Conservation (phyloP, 2,888 invertebrate genomes). For the Eucriotettix oculatus region DNA sequence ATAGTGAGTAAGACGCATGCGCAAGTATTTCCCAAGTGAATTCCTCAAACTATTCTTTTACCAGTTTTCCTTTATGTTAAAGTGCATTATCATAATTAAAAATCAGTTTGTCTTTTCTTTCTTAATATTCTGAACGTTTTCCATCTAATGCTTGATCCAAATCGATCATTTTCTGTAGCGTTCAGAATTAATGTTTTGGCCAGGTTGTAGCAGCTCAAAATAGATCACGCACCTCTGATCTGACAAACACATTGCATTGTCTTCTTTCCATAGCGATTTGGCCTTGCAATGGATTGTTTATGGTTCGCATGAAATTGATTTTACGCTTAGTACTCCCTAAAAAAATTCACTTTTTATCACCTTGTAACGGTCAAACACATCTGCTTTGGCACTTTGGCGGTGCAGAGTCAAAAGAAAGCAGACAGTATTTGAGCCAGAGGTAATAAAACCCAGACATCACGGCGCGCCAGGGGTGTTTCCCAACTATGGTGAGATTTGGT, state of each 20-base stretch:
- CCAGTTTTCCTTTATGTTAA: conserved; percentile 1
- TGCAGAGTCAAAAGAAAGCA: too few relatives aligned
- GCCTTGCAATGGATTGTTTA: neutral
- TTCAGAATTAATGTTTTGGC: conserved; percentile 1
- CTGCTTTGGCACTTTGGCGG: too few relatives aligned
- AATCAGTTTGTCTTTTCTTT: conserved; percentile 1
- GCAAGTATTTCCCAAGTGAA: neutral
- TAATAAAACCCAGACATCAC: too few relatives aligned
- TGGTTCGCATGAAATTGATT: conserved; percentile 1
- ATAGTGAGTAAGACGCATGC: conserved; percentile 4
- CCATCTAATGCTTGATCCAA: conserved; percentile 1
- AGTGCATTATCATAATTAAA: conserved; percentile 1
- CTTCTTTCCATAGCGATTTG: conserved; percentile 1
- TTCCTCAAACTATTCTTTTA: neutral
- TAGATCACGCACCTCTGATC: neutral
- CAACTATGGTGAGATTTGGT: too few relatives aligned
- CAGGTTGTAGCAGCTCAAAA: conserved; percentile 1
- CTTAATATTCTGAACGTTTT: neutral
- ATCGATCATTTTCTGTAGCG: neutral
- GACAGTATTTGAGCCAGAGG: too few relatives aligned
- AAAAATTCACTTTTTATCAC: conserved; percentile 1
- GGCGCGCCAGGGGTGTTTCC: too few relatives aligned
- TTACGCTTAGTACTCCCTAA: conserved; percentile 5
- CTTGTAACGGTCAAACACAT: too few relatives aligned
- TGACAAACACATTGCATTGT: neutral